phyloP scores from a whole-genome alignment of 2,888 invertebrate species.

The Bembecia ichneumoniformis region DNA sequence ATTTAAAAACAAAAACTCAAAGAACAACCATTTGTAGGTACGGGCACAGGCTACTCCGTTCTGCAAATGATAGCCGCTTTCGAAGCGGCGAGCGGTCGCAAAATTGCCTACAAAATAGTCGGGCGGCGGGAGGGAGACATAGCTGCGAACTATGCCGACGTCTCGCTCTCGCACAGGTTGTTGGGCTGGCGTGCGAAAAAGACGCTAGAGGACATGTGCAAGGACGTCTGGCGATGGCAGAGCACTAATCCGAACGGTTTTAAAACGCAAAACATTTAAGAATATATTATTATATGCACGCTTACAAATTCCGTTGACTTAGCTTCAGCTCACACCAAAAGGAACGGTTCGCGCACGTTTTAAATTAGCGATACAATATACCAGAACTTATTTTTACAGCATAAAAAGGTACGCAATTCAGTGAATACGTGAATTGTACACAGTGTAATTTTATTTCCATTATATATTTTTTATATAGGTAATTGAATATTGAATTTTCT shows the following conservation, averaged over 20 bases:
- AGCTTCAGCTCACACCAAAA: too few relatives aligned
- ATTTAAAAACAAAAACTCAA: not conserved
- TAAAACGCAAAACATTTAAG: constrained; percentile 13
- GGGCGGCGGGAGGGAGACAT: constrained; percentile 88
- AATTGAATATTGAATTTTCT: too few relatives aligned
- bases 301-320: too few relatives aligned
- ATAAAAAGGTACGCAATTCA: too few relatives aligned
- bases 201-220: constrained; percentile 86
- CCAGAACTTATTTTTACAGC: too few relatives aligned
- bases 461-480: too few relatives aligned
- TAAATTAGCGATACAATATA: too few relatives aligned
- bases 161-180: constrained; percentile 79
- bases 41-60: constrained; percentile 89
- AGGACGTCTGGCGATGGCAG: constrained; percentile 92
- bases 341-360: too few relatives aligned
- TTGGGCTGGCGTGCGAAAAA: constrained; percentile 88
- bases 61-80: constrained; percentile 88
- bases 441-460: too few relatives aligned
- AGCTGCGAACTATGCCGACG: constrained; percentile 87
- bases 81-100: constrained; percentile 79
- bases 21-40: constrained; percentile 42
- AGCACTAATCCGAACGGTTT: constrained; percentile 85
- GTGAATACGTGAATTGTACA: too few relatives aligned
- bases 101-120: constrained; percentile 80
- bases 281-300: too few relatives aligned